Percentiles rank a stretch among this genome's conserved stretches.
Evolutionary conservation across 2,113 vertebrate species (phyloP).

Genomic region (Vimba vimba): DNA sequence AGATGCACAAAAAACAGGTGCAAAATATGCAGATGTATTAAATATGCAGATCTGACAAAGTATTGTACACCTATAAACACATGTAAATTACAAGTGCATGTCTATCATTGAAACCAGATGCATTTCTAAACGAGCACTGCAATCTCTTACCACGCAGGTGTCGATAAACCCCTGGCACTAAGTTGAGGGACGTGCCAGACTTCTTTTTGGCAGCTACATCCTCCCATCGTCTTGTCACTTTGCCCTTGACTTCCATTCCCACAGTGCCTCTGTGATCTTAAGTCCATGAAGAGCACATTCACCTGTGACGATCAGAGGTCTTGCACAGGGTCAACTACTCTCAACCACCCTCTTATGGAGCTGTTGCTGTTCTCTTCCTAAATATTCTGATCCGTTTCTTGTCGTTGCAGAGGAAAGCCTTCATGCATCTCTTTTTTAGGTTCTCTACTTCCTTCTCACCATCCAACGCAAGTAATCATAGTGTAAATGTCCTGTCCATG

Average conservation of each 20-base stretch:
- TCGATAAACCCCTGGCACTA: slow-evolving; percentile 78
- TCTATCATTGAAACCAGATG: neutral
- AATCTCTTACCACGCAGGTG: slow-evolving; percentile 82
- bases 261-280: slow-evolving; percentile 65
- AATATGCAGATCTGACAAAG: slow-evolving; percentile 2
- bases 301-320: slow-evolving; percentile 37
- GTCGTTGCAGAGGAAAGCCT: neutral
- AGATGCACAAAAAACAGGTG: neutral
- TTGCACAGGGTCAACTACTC: slow-evolving; percentile 6
- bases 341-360: neutral
- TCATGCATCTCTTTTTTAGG: neutral
- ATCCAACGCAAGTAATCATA: neutral
- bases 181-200: slow-evolving; percentile 69
- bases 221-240: slow-evolving; percentile 73
- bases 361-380: neutral
- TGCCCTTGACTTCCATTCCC: slow-evolving; percentile 63
- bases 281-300: slow-evolving; percentile 63
- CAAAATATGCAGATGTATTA: neutral
- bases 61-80: slow-evolving; percentile 57
- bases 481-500: neutral
- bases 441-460: neutral
- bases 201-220: slow-evolving; percentile 73
- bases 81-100: slow-evolving; percentile 26
- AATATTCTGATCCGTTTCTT: neutral
- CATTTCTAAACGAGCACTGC: neutral